Base-by-base conservation (phyloP, 2,888 invertebrate species). In the Rosalia funebris region DNA sequence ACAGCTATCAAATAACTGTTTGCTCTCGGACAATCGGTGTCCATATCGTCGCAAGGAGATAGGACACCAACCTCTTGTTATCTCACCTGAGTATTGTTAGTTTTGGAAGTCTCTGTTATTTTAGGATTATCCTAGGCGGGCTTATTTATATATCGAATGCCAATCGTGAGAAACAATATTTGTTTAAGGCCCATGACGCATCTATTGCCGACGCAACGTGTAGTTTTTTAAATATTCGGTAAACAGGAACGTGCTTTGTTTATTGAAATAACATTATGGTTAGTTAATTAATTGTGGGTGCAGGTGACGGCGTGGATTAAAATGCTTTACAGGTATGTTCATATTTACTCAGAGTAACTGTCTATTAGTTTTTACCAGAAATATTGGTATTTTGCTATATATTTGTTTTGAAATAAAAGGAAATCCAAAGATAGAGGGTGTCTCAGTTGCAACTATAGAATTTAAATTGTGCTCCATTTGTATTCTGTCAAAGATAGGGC, bases 21-120 rank as follows among this genome's bases (percentile, higher is more conserved):
- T 50, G 39, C 20, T n/a, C 17, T 25, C n/a, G 47, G 61, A 63
- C 61, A 59, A 62, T 60, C 63, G 62, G 60, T 52, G 55, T 63
- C 63, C 58, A 53, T 63, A 52, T 58, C 65, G 53, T 50, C 32
- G 48, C 44, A 46, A 56, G 60, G 48, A 20, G 57, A 57, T 55
- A 60, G 47, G 42, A 53, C 53, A 32, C 47, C 37, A 50, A 59
- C 62, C 59, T 66, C 60, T 65, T 72, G 71, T 72, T 70, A 69
- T 70, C 69, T 66, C 71, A 72, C 71, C 72, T 73, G 68, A 66
- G 66, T 60, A 58, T 62, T 70, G 71, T 71, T 69, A 62, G 64
- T 67, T 72, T 66, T 62, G 63, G 63, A 42, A 56, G 55, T 45
- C 54, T 41, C 39, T 71, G 71, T 74, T 74, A 66, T 74, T 71